A percentile compares a stretch with the other conserved stretches of the same genome.
Conservation (phyloP, 2,113 vertebrate genomes). For the Athene noctua region DNA sequence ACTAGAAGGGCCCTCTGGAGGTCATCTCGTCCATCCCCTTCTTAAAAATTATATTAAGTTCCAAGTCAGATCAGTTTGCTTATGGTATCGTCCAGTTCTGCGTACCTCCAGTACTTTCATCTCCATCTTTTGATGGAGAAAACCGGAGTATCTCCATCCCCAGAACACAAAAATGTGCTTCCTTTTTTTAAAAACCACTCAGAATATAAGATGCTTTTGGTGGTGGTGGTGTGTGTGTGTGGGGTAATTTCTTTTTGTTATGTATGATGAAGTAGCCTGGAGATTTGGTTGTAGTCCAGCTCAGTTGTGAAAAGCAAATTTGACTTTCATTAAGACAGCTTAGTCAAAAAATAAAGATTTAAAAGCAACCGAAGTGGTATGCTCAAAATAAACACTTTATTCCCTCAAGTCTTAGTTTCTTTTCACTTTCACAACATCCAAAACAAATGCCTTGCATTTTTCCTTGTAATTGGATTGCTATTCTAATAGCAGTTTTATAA, state of each 20-base stretch:
- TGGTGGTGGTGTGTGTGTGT: background rate
- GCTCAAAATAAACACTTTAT: background rate
- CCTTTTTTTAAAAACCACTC: background rate
- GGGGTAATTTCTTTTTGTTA: background rate
- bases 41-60: background rate
- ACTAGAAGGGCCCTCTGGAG: background rate
- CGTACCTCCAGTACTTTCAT: background rate
- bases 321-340: background rate
- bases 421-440: background rate
- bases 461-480: background rate
- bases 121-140: background rate
- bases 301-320: background rate
- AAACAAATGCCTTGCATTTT: background rate
- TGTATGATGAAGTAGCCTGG: background rate
- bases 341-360: background rate
- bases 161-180: background rate
- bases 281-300: background rate
- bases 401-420: background rate
- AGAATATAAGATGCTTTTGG: background rate
- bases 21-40: background rate
- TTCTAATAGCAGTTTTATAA: background rate
- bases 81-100: background rate
- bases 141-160: background rate
- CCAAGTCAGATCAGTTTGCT: background rate
- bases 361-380: background rate